phyloP scores from a whole-genome alignment of 2,888 invertebrate species.

The Leptinotarsa tumamoca region DNA sequence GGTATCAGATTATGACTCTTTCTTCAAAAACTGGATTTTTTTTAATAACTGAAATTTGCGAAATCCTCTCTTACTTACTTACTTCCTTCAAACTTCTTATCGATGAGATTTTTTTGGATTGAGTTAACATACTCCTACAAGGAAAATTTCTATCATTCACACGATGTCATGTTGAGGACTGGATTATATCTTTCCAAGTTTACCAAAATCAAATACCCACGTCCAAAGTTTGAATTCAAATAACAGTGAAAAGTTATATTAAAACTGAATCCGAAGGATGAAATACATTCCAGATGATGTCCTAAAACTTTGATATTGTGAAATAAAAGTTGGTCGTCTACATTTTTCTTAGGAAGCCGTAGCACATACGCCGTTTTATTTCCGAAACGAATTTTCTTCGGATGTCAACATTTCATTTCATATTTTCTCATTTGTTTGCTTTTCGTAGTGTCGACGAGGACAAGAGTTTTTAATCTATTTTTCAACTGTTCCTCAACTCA shows the following conservation, averaged over 20 bases:
- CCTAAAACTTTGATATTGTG: constrained; percentile 38
- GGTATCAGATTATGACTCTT: too few relatives aligned
- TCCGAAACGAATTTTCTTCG: neutral
- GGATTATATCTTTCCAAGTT: constrained; percentile 10
- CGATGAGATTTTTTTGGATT: too few relatives aligned
- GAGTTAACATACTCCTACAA: too few relatives aligned
- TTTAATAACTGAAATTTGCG: too few relatives aligned
- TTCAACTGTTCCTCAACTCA: too few relatives aligned
- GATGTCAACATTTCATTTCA: constrained; percentile 10
- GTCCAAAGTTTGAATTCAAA: constrained; percentile 44
- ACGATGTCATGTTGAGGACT: neutral
- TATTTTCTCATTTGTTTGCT: neutral
- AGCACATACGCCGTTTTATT: constrained; percentile 1
- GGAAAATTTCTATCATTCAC: neutral
- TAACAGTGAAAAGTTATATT: constrained; percentile 44
- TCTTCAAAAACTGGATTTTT: too few relatives aligned
- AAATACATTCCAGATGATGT: constrained; percentile 44
- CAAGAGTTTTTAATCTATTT: too few relatives aligned
- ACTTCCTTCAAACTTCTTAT: too few relatives aligned
- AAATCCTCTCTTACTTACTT: too few relatives aligned
- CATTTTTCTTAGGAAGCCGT: constrained; percentile 22
- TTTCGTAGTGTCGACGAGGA: neutral
- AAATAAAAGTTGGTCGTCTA: constrained; percentile 28
- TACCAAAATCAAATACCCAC: constrained; percentile 40
- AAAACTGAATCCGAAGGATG: constrained; percentile 40